Conservation (phyloP, 2,113 vertebrate genomes). For the Cariama cristata region DNA sequence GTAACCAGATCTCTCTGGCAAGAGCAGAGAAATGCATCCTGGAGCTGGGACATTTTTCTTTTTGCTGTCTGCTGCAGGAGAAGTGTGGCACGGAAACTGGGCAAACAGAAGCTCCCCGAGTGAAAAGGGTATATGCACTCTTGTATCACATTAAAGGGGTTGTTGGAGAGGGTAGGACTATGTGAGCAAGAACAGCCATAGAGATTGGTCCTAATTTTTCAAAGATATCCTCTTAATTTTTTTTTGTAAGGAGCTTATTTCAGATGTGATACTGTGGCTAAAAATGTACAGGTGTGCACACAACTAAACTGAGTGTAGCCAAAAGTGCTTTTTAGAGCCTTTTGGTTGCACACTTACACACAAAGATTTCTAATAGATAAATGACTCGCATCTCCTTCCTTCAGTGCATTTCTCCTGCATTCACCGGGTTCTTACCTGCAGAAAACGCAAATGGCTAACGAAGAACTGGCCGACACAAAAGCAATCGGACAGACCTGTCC, state of each 20-base stretch:
- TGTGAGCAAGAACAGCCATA: not conserved
- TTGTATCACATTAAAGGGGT: no score
- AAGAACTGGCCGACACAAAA: not conserved
- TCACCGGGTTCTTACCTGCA: not conserved
- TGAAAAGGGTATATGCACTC: accelerated
- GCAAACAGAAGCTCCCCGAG: not conserved
- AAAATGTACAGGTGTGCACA: not conserved
- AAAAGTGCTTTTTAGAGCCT: not conserved
- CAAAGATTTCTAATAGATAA: not conserved
- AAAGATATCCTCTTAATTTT: not conserved
- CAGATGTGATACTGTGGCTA: not conserved
- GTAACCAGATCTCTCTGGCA: not conserved
- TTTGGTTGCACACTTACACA: not conserved
- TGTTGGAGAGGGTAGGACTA: not conserved
- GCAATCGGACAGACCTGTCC: accelerated
- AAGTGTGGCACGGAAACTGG: not conserved
- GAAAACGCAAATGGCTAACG: not conserved
- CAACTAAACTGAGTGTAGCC: not conserved
- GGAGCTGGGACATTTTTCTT: not conserved
- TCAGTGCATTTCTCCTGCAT: not conserved
- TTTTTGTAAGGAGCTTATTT: not conserved
- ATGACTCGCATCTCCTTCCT: not conserved
- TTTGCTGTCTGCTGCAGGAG: not conserved
- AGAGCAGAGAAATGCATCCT: not conserved
- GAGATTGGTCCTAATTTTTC: not conserved